phyloP scores from a whole-genome alignment of 2,888 invertebrate genomes.

The Drosophila meridiana region DNA sequence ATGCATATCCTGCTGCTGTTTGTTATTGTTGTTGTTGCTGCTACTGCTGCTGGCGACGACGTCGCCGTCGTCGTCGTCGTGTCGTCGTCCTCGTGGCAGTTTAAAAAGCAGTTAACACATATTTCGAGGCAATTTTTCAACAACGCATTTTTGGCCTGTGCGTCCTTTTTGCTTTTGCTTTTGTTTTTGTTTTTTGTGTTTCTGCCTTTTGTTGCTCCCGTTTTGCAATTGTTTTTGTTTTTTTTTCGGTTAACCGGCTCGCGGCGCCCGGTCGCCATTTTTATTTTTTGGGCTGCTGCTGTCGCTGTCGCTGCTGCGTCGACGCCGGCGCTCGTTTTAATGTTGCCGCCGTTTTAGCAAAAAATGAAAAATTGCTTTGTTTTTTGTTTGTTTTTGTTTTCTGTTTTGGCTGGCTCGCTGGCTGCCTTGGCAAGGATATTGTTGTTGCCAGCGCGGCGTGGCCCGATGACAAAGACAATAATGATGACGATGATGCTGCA shows the following conservation, averaged over 20 bases:
- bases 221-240: constrained; percentile 23
- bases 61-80: constrained; percentile 59
- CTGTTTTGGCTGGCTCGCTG: constrained; percentile 27
- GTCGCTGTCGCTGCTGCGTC: constrained; percentile 11
- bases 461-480: constrained; percentile 37
- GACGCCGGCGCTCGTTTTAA: constrained; percentile 62
- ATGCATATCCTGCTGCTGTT: constrained; percentile 66
- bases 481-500: constrained; percentile 60
- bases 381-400: constrained; percentile 25
- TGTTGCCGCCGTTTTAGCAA: constrained; percentile 74
- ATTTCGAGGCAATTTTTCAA: constrained; percentile 84
- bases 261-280: constrained; percentile 63
- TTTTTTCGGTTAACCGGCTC: constrained; percentile 49
- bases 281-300: constrained; percentile 45
- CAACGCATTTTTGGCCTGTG: constrained; percentile 76
- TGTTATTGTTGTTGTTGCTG: constrained; percentile 20
- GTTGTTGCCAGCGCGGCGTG: constrained; percentile 21
- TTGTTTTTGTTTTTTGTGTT: constrained; percentile 21
- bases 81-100: constrained; percentile 82
- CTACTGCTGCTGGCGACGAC: constrained; percentile 9
- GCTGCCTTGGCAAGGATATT: constrained; percentile 35
- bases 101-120: constrained; percentile 85
- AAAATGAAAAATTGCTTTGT: constrained; percentile 82
- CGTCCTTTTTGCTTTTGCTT: constrained; percentile 40
- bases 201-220: constrained; percentile 20